phyloP scores from a whole-genome alignment of 2,113 vertebrate genomes.

The Dinomys branickii region DNA sequence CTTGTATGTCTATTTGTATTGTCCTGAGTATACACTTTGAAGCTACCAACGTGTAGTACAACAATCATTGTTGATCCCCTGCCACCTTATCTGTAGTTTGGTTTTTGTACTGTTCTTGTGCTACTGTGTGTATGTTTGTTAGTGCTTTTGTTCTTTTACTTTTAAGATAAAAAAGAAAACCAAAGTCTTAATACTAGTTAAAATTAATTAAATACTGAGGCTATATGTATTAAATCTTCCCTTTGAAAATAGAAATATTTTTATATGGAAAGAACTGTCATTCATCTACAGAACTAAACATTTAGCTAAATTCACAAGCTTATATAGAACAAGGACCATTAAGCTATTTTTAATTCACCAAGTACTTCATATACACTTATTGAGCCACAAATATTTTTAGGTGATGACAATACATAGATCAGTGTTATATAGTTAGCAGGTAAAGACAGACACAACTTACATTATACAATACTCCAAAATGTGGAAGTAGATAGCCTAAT shows the following conservation, averaged over 20 bases:
- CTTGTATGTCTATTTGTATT: too few relatives aligned
- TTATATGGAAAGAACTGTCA: neutral
- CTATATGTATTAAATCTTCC: neutral
- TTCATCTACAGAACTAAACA: neutral
- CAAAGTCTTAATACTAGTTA: neutral
- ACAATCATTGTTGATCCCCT: too few relatives aligned
- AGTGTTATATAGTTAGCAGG: neutral
- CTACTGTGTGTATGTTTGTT: too few relatives aligned
- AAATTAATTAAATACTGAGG: neutral
- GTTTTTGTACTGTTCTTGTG: too few relatives aligned
- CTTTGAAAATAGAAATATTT: slow-evolving; percentile 9
- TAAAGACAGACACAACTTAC: neutral
- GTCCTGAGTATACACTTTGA: too few relatives aligned
- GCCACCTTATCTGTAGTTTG: too few relatives aligned
- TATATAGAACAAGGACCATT: neutral
- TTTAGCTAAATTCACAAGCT: neutral
- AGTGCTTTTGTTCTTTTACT: too few relatives aligned
- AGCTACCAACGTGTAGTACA: too few relatives aligned
- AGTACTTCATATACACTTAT: neutral
- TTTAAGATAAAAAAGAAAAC: slow-evolving; percentile 9
- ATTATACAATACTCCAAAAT: neutral
- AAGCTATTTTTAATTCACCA: neutral
- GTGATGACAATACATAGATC: neutral
- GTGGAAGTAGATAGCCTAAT: neutral
- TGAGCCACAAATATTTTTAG: neutral